A percentile compares a stretch with the other conserved stretches of the same genome.
Conservation (phyloP, 2,888 invertebrate genomes). For the Platyscelio sp. region DNA sequence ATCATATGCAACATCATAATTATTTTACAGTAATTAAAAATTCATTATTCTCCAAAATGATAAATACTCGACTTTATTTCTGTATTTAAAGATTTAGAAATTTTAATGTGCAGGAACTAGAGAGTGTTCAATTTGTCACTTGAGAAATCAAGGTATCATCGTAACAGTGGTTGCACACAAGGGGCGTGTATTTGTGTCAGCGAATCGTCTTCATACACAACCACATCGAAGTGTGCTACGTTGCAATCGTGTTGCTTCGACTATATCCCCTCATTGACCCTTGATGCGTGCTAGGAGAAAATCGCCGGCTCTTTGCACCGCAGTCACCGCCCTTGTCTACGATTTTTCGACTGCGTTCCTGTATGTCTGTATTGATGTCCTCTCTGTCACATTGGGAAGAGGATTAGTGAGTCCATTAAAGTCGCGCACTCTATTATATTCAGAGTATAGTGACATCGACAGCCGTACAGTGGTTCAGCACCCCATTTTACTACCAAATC, state of each 20-base stretch:
- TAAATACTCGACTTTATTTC: constrained; percentile 51
- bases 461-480: constrained; percentile 81
- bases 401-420: constrained; percentile 86
- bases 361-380: constrained; percentile 71
- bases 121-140: constrained; percentile 83
- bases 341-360: constrained; percentile 59
- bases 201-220: constrained; percentile 66
- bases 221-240: constrained; percentile 28
- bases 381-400: constrained; percentile 84
- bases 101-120: constrained; percentile 63
- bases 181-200: constrained; percentile 81
- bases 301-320: constrained; percentile 69
- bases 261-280: constrained; percentile 56
- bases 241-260: constrained; percentile 47
- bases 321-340: constrained; percentile 76
- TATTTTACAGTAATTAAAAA: too few species aligned
- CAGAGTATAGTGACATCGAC: constrained; percentile 84
- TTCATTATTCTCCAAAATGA: constrained; percentile 38
- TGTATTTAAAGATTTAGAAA: constrained; percentile 40
- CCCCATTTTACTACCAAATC: constrained; percentile 62
- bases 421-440: constrained; percentile 85
- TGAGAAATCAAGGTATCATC: constrained; percentile 84
- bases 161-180: constrained; percentile 82
- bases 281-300: constrained; percentile 55
- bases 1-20: too few species aligned